Conservation (phyloP, 92 coral and sea anemone species). For the Epizoanthus illoricatus region DNA sequence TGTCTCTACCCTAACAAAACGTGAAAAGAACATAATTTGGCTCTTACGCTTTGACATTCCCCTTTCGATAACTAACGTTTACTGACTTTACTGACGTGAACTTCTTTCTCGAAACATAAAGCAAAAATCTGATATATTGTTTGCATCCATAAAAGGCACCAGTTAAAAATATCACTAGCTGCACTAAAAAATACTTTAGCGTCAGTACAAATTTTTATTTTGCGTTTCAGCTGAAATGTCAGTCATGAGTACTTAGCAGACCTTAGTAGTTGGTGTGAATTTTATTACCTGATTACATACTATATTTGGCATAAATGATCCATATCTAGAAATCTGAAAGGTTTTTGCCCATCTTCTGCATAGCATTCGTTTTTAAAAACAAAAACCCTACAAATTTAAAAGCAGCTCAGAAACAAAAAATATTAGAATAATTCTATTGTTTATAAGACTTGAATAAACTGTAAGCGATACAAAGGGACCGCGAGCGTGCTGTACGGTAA, state of each 20-base stretch:
- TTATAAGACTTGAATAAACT: conserved; percentile 28
- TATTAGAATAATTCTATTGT: conserved; percentile 35
- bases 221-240: not conserved
- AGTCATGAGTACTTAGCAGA: not conserved
- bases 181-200: not conserved
- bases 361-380: not conserved
- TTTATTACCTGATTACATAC: too few relatives aligned
- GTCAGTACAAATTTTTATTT: too few relatives aligned
- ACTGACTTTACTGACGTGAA: not conserved
- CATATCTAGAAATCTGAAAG: not conserved
- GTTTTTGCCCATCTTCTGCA: not conserved
- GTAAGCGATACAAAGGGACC: conserved; percentile 27
- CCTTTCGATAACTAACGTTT: not conserved
- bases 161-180: not conserved
- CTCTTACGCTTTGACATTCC: not conserved
- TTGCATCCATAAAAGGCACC: not conserved
- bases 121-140: not conserved
- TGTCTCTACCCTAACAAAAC: conserved; percentile 2
- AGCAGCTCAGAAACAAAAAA: conserved; percentile 11
- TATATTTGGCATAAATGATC: too few relatives aligned
- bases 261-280: too few relatives aligned
- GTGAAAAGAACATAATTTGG: not conserved
- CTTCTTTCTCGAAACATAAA: not conserved
- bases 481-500: not conserved
- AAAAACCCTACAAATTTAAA: not conserved